Evolutionary conservation across 2,113 vertebrate species (phyloP).

Genomic region (Cyanistes caeruleus): DNA sequence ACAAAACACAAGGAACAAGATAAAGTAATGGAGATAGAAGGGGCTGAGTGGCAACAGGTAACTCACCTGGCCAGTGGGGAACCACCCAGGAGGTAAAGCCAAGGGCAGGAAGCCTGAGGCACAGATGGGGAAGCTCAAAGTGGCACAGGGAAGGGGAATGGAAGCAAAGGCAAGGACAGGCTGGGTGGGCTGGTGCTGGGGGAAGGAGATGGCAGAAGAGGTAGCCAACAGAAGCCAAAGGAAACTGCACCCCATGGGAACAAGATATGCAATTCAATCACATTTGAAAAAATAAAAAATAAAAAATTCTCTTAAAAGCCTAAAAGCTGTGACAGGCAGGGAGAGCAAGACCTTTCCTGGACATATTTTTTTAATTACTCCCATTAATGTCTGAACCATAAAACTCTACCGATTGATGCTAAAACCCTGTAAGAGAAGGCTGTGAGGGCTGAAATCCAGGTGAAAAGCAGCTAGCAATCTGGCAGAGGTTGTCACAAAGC

Average conservation of each 20-base stretch:
- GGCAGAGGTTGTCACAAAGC: not conserved
- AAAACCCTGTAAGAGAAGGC: not conserved
- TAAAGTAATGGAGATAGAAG: not conserved
- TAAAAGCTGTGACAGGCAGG: not conserved
- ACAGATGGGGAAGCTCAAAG: not conserved
- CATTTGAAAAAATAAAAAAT: not conserved
- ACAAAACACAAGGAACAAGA: not conserved
- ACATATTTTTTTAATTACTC: not conserved
- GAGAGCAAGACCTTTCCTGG: not conserved
- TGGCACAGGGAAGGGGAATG: accelerated
- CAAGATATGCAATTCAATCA: not conserved
- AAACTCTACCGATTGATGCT: not conserved
- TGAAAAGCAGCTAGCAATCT: not conserved
- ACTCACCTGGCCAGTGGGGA: not conserved
- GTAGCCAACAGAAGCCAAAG: not conserved
- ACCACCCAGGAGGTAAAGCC: accelerated
- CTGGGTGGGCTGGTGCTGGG: accelerated
- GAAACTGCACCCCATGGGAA: not conserved
- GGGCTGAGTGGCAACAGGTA: not conserved
- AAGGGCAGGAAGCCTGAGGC: accelerated
- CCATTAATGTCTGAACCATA: not conserved
- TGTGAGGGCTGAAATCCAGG: not conserved
- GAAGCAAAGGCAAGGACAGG: not conserved
- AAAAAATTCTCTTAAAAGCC: not conserved
- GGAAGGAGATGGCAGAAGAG: not conserved